These are phyloP conservation scores for Unio delphinus DNA, from an alignment of 2,888 invertebrate species.

Conservation along the genomic window DNA sequence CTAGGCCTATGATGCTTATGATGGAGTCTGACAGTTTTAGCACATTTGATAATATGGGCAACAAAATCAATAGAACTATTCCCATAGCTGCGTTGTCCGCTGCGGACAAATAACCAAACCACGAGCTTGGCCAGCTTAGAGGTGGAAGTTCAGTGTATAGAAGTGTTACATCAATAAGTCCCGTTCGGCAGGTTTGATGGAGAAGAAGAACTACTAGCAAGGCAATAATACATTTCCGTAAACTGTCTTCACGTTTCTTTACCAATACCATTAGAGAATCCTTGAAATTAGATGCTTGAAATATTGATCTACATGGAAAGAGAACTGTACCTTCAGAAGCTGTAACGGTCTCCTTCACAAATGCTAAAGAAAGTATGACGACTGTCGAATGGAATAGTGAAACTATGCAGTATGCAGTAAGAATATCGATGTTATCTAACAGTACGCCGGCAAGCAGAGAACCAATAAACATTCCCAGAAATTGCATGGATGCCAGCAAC, in stretches of 20 bases:
- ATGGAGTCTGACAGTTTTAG: conserved; percentile 53
- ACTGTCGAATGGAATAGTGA: conserved; percentile 52
- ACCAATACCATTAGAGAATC: conserved; percentile 57
- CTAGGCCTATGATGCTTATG: conserved; percentile 58
- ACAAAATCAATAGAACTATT: conserved; percentile 55
- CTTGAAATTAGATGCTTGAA: conserved; percentile 45
- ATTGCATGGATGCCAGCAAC: conserved; percentile 66
- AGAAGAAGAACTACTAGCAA: conserved; percentile 57
- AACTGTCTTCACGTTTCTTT: conserved; percentile 44
- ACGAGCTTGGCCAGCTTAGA: conserved; percentile 61
- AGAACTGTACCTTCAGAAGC: conserved; percentile 36
- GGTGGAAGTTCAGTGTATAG: conserved; percentile 62
- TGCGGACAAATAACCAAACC: conserved; percentile 67
- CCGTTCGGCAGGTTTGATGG: conserved; percentile 65
- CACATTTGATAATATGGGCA: conserved; percentile 60
- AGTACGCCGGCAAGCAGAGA: conserved; percentile 60
- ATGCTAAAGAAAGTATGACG: conserved; percentile 49
- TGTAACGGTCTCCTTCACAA: conserved; percentile 51
- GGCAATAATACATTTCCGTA: conserved; percentile 50
- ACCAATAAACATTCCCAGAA: conserved; percentile 66
- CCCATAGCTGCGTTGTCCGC: conserved; percentile 67
- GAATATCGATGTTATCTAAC: conserved; percentile 46
- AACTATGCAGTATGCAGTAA: conserved; percentile 54
- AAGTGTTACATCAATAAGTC: conserved; percentile 65
- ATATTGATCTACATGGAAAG: conserved; percentile 39